Percentiles rank a stretch among this genome's conserved stretches.
These are phyloP conservation scores for Bombus affinis DNA, from an alignment of 1,140 invertebrate species.

Conservation along the genomic window DNA sequence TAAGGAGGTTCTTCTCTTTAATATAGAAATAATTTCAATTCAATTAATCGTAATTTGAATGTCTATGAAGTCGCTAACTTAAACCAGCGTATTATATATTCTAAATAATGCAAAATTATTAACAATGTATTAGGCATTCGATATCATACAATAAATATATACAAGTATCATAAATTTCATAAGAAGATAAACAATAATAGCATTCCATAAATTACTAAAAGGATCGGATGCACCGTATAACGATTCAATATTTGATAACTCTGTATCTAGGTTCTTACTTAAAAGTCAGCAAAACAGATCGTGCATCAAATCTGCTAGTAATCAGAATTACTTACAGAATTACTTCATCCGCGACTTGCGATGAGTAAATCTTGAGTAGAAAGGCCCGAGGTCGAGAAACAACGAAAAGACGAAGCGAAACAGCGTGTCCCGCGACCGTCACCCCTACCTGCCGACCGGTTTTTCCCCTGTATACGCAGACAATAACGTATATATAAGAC, in stretches of 20 bases:
- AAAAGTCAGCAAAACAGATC: background rate
- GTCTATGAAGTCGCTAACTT: too few species aligned
- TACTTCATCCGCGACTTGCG: background rate
- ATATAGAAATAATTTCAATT: background rate
- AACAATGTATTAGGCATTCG: too few species aligned
- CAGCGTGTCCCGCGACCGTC: constrained; percentile 34
- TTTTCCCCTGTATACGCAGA: constrained; percentile 47
- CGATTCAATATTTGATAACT: background rate
- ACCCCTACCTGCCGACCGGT: constrained; percentile 55
- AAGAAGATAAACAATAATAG: background rate
- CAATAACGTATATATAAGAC: constrained; percentile 61
- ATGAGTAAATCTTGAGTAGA: constrained; percentile 7
- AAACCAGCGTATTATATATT: background rate
- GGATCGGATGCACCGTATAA: background rate
- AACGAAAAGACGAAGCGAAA: constrained; percentile 15
- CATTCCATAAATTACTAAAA: background rate
- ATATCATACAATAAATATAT: too few species aligned
- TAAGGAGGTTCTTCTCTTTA: background rate
- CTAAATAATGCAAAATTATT: background rate
- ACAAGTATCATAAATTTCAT: too few species aligned
- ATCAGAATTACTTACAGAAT: background rate
- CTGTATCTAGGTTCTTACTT: background rate
- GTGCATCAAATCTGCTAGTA: background rate
- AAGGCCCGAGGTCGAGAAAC: constrained; percentile 55
- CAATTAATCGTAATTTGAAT: background rate